Evolutionary conservation across 2,797 vertebrate species (phyloP), one percentile per base, ranked within the genome.

Genomic region (Siniperca undulata): DNA sequence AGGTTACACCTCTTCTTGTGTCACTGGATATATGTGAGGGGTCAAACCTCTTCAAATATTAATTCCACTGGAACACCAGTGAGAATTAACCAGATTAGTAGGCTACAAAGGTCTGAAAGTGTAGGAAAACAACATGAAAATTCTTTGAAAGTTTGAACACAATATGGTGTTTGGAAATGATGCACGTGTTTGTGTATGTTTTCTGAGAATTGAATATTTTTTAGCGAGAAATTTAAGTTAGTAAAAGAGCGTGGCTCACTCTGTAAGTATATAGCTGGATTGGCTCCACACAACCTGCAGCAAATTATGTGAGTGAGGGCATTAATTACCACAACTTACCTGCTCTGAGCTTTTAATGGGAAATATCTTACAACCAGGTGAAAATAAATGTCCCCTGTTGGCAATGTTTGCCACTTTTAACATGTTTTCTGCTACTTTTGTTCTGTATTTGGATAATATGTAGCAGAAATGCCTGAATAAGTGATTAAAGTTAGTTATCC

Each of bases 11-110:
- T 60, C 65, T 65, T 67, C 78, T 70, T 17, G 66, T 75, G 88
- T 89, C 74, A 92, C 72, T 80, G 46, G 82, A 93, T 90, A 82
- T 44, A 34, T 40, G 65, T 60, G 64, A 83, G 4, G 38, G 66
- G 82, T 86, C 70, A 91, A 82, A 73, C 84, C 81, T 88, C 82
- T 76, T 75, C 78, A 81, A 17, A 89, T 93, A 94, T 92, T 92
- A 24, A 93, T 89, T 58, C 65, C 34, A 36, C 36, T 59, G 60
- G 60, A 78, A 2, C 27, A 42, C 4, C 14, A 16, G 72, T 30
- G 68, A 80, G 72, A 53, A 58, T 38, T 53, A 58, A 40, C 48
- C 22, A n/a, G 64, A 30, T 74, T 22, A 13, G 5, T 36, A 36
- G 36, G 30, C 53, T 22, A 2, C 2, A 10, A 38, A 59, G 34